These are phyloP conservation scores for Agelastica alni DNA, from an alignment of 2,888 invertebrate species.

Conservation along the genomic window DNA sequence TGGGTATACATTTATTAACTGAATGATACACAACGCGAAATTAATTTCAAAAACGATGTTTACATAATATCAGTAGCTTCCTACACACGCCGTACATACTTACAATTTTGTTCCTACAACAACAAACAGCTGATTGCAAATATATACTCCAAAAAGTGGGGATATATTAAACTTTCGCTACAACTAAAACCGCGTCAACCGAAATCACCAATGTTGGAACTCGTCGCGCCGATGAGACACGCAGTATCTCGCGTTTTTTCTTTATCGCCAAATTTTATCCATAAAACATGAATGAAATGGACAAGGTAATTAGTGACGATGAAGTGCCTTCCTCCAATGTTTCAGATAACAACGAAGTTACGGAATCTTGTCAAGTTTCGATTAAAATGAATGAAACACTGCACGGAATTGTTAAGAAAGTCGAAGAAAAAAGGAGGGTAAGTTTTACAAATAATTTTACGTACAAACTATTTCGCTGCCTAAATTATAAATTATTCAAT, in stretches of 20 bases:
- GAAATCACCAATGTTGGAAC: no score
- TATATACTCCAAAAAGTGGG: constrained; percentile 10
- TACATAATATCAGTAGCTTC: neutral
- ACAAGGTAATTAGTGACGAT: constrained; percentile 4
- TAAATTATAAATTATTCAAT: no score
- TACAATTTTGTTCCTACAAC: constrained; percentile 1
- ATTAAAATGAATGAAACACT: constrained; percentile 27
- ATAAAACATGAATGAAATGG: neutral
- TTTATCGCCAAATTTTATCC: no score
- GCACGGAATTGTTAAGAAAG: constrained; percentile 29
- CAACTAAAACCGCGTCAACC: neutral
- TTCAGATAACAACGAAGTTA: constrained; percentile 44
- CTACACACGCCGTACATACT: neutral
- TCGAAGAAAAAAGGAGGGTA: constrained; percentile 31
- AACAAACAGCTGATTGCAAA: constrained; percentile 15
- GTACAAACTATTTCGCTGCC: no score
- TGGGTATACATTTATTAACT: no score
- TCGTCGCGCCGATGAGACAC: no score
- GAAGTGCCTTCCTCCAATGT: constrained; percentile 44
- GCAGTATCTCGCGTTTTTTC: no score
- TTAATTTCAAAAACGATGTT: neutral
- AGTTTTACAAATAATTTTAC: constrained; percentile 18
- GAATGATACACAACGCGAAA: no score
- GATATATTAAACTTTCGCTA: neutral
- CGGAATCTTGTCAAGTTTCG: constrained; percentile 3